Conservation (phyloP, 2,888 invertebrate species). For the Pelosia muscerda region DNA sequence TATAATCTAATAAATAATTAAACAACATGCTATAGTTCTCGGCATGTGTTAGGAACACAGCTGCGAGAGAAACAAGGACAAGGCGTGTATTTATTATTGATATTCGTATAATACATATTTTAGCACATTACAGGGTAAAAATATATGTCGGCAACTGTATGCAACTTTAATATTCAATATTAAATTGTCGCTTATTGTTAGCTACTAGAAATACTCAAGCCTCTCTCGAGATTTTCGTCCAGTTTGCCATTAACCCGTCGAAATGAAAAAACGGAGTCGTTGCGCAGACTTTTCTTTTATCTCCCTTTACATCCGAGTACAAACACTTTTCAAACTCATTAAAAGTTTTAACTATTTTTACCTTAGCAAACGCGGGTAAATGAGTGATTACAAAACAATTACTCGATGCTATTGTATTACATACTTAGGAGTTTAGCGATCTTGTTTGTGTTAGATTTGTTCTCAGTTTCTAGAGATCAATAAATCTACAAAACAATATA, state of each 20-base stretch:
- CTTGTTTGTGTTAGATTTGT: background rate
- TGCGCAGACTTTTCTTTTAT: conserved; percentile 35
- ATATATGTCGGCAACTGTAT: too few relatives aligned
- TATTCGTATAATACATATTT: too few relatives aligned
- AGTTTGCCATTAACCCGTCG: conserved; percentile 26
- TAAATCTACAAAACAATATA: background rate
- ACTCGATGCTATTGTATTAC: conserved; percentile 29
- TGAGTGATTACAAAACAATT: conserved; percentile 45
- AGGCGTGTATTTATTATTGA: too few relatives aligned
- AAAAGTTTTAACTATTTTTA: conserved; percentile 69
- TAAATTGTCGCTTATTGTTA: background rate
- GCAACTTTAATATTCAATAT: background rate
- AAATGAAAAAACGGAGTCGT: conserved; percentile 36
- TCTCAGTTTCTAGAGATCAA: background rate
- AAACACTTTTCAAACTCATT: conserved; percentile 69
- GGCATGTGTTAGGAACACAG: too few relatives aligned
- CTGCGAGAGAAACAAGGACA: too few relatives aligned
- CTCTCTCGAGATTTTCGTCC: background rate
- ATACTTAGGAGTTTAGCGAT: background rate
- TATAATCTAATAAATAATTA: too few relatives aligned
- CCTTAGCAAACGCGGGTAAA: conserved; percentile 49
- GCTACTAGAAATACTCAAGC: background rate
- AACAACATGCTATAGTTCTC: too few relatives aligned
- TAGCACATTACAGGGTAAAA: too few relatives aligned
- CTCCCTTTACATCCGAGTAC: conserved; percentile 56